Percentiles rank a stretch among this genome's conserved stretches.
phyloP scores from a whole-genome alignment of 2,888 invertebrate species.

The Camptogramma bilineatum region DNA sequence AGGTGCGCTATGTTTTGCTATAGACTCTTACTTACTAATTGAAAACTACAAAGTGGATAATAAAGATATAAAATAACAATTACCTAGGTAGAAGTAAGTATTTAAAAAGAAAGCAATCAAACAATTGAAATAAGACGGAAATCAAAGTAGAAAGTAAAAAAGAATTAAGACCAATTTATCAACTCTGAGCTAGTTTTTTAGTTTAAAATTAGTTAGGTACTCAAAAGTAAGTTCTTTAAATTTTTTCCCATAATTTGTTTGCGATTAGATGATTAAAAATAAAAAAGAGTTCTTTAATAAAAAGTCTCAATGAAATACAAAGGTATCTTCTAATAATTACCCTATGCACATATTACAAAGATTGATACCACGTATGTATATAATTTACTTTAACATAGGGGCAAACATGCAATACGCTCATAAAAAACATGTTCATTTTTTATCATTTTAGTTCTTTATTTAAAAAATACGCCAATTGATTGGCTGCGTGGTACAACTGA shows the following conservation, averaged over 20 bases:
- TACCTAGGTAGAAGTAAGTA: no score
- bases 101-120: no score
- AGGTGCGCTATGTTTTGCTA: no score
- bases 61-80: no score
- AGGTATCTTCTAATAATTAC: neutral
- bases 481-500: slow-evolving; percentile 72
- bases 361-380: slow-evolving; percentile 29
- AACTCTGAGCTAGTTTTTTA: no score
- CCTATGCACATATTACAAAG: neutral
- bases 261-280: no score
- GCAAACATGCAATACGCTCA: slow-evolving; percentile 51
- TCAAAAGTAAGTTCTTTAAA: no score
- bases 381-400: slow-evolving; percentile 55
- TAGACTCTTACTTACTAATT: no score
- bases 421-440: slow-evolving; percentile 72
- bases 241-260: no score
- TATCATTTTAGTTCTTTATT: slow-evolving; percentile 80
- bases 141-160: neutral
- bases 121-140: neutral
- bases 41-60: no score
- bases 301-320: neutral
- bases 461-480: slow-evolving; percentile 84
- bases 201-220: no score
- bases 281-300: no score
- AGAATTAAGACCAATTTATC: neutral